phyloP scores from a whole-genome alignment of 2,113 vertebrate genomes.

The Laticauda colubrina region DNA sequence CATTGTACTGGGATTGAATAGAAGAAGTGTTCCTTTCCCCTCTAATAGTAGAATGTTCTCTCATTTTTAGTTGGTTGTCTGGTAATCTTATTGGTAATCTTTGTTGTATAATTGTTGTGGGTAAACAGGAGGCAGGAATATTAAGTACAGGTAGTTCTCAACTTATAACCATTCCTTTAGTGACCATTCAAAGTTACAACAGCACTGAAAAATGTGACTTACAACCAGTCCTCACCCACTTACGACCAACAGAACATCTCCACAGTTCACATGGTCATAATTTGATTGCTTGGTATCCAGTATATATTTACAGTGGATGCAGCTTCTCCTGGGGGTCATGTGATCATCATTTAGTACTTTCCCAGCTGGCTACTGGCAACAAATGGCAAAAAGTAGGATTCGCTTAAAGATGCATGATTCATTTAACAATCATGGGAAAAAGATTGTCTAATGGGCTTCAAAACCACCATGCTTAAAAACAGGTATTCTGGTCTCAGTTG shows the following conservation, averaged over 20 bases:
- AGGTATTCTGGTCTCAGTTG: too few relatives aligned
- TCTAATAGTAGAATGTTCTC: neutral
- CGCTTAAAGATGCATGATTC: neutral
- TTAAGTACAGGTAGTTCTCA: neutral
- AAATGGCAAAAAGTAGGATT: neutral
- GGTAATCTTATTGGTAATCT: neutral
- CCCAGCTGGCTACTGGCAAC: neutral
- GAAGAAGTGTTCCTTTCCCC: neutral
- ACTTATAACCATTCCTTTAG: neutral
- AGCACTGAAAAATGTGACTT: neutral
- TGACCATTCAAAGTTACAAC: neutral
- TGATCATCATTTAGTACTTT: neutral
- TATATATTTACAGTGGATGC: neutral
- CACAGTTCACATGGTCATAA: neutral
- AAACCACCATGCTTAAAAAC: too few relatives aligned
- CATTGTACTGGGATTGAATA: neutral
- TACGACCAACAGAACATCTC: neutral
- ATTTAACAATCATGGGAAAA: neutral
- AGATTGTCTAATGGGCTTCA: neutral
- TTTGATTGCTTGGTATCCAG: neutral
- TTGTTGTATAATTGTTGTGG: neutral
- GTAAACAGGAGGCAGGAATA: neutral
- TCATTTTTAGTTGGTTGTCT: neutral
- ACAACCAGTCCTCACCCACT: neutral
- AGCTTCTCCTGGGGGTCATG: neutral